Conservation (phyloP, 2,113 vertebrate genomes). For the Natator depressus region DNA sequence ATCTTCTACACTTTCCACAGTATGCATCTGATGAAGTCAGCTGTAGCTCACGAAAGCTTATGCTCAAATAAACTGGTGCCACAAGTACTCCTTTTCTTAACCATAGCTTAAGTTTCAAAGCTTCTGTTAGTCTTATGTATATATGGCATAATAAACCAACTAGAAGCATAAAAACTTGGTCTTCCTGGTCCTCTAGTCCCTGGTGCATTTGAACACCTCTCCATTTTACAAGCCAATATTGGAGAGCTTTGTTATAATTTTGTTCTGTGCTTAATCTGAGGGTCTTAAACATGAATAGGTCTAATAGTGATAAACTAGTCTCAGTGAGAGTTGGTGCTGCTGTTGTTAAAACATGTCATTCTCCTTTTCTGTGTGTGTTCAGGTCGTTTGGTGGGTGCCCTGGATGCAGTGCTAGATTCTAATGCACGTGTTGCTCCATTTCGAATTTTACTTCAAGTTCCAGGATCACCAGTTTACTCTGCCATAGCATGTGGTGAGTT, state of each 20-base stretch:
- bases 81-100: no score
- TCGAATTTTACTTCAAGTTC: constrained; percentile 95
- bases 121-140: no score
- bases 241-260: rapidly evolving
- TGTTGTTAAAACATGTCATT: not conserved
- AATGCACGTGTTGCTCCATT: constrained; percentile 92
- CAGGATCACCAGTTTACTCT: constrained; percentile 93
- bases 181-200: not conserved
- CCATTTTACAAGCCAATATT: not conserved
- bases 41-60: no score
- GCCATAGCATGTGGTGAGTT: constrained; percentile 95
- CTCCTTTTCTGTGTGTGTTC: not conserved
- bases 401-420: constrained; percentile 95
- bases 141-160: no score
- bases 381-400: constrained; percentile 95
- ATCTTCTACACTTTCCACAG: no score
- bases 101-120: no score
- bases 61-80: no score
- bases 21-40: no score
- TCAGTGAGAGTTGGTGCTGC: not conserved
- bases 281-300: not conserved
- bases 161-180: not conserved
- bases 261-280: rapidly evolving
- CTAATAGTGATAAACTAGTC: not conserved
- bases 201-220: not conserved